These are phyloP conservation scores for Pseudomyrmex dendroicus DNA, from an alignment of 1,140 invertebrate genomes.

Conservation along the genomic window DNA sequence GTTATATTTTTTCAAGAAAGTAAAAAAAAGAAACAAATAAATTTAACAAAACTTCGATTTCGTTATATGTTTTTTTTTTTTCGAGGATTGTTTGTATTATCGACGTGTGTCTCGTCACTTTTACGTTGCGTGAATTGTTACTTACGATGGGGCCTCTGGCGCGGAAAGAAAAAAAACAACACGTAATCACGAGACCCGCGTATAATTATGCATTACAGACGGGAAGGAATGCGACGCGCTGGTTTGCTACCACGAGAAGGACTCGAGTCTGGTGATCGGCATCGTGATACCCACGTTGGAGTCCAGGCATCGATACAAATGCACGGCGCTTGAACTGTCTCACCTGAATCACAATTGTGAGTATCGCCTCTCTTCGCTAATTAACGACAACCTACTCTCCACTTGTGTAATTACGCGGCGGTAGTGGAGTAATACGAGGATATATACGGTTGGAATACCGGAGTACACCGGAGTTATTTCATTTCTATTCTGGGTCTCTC, in stretches of 20 bases:
- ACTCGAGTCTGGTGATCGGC: conserved; percentile 80
- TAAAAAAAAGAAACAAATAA: no score
- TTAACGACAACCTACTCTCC: conserved; percentile 26
- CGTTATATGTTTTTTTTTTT: no score
- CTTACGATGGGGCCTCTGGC: no score
- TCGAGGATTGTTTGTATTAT: no score
- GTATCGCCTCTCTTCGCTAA: conserved; percentile 65
- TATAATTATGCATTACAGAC: conserved; percentile 77
- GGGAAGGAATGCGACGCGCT: conserved; percentile 84
- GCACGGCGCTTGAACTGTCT: conserved; percentile 80
- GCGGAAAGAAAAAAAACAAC: no score
- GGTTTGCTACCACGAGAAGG: conserved; percentile 84
- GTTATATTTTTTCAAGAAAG: no score
- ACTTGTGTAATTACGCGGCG: conserved; percentile 22
- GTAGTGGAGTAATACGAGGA: neutral
- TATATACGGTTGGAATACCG: neutral
- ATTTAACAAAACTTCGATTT: no score
- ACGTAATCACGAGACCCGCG: conserved; percentile 19
- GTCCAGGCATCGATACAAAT: conserved; percentile 83
- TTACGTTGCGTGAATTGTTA: no score
- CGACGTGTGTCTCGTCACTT: no score
- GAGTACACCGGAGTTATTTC: neutral
- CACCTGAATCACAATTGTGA: conserved; percentile 80
- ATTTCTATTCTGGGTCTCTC: no score
- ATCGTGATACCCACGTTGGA: conserved; percentile 82